These are phyloP conservation scores for Oscheius sp. DNA, from an alignment of 2,888 invertebrate genomes.

Conservation along the genomic window DNA sequence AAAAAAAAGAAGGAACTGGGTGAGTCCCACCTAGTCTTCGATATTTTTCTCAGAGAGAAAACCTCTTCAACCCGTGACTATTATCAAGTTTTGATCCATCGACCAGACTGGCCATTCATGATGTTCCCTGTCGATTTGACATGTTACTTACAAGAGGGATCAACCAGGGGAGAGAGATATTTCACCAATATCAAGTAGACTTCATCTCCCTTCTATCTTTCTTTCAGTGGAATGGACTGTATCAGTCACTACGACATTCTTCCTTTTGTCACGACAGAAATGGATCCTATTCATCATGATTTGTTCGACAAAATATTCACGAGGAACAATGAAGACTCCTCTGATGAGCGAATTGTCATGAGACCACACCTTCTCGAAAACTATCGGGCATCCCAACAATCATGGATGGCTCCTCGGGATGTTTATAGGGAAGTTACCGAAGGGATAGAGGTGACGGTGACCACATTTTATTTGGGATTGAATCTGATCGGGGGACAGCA, in stretches of 20 bases:
- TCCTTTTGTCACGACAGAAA: conserved; percentile 87
- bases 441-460: conserved; percentile 92
- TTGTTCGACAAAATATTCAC: conserved; percentile 76
- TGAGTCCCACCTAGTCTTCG: conserved; percentile 6
- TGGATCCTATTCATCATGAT: conserved; percentile 88
- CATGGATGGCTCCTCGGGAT: conserved; percentile 56
- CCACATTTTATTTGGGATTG: conserved; percentile 92
- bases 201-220: not conserved
- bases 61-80: conserved; percentile 75
- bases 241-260: conserved; percentile 97
- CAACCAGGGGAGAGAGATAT: conserved; percentile 45
- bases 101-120: conserved; percentile 93
- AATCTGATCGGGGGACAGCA: conserved; percentile 63
- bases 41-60: conserved; percentile 42
- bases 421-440: conserved; percentile 88
- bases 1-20: conserved; percentile 71
- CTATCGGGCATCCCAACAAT: conserved; percentile 46
- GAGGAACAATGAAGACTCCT: conserved; percentile 15
- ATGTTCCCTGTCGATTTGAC: conserved; percentile 79
- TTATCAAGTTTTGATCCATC: conserved; percentile 96
- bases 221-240: conserved; percentile 85
- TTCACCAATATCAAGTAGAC: conserved; percentile 51
- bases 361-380: conserved; percentile 48
- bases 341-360: conserved; percentile 33
- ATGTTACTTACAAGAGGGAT: conserved; percentile 59